Conservation (phyloP, 2,888 invertebrate species). For the Salpingus planirostris region DNA sequence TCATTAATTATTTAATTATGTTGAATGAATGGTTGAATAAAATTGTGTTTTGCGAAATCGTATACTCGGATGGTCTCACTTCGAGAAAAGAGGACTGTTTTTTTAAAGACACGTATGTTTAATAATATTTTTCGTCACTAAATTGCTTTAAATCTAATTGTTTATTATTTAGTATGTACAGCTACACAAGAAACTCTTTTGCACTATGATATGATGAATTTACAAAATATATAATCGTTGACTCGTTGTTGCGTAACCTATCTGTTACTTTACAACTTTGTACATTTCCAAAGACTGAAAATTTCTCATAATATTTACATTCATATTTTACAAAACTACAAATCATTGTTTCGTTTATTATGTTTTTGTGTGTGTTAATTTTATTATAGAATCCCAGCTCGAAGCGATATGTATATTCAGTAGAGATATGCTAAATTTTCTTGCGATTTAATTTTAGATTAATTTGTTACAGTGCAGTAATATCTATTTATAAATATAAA, state of each 20-base stretch:
- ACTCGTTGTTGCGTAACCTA: slow-evolving; percentile 30
- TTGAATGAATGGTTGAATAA: slow-evolving; percentile 3
- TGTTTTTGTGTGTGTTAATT: slow-evolving; percentile 10
- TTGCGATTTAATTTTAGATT: slow-evolving; percentile 12
- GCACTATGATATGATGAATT: slow-evolving; percentile 34
- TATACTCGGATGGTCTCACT: slow-evolving; percentile 30
- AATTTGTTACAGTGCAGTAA: slow-evolving; percentile 12
- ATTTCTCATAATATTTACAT: slow-evolving; percentile 27
- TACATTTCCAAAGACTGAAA: slow-evolving; percentile 20
- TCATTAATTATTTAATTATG: too few relatives aligned
- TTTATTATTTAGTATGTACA: slow-evolving; percentile 24
- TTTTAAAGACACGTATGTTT: slow-evolving; percentile 23
- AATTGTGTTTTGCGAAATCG: slow-evolving; percentile 23
- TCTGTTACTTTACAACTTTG: slow-evolving; percentile 33
- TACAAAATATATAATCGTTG: slow-evolving; percentile 34
- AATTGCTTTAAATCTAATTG: slow-evolving; percentile 21
- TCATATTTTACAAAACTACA: slow-evolving; percentile 30
- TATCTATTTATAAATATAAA: slow-evolving; percentile 9
- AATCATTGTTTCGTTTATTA: too few relatives aligned
- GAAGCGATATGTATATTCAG: slow-evolving; percentile 42
- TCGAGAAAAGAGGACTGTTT: slow-evolving; percentile 21
- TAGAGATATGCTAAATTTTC: slow-evolving; percentile 33
- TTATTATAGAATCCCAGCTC: slow-evolving; percentile 38
- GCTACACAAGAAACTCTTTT: slow-evolving; percentile 24
- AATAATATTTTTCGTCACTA: slow-evolving; percentile 25